Evolutionary conservation across 37 sponge, comb jelly and placozoan genomes (phyloP).

Genomic region (Trichoplax adhaerens): DNA sequence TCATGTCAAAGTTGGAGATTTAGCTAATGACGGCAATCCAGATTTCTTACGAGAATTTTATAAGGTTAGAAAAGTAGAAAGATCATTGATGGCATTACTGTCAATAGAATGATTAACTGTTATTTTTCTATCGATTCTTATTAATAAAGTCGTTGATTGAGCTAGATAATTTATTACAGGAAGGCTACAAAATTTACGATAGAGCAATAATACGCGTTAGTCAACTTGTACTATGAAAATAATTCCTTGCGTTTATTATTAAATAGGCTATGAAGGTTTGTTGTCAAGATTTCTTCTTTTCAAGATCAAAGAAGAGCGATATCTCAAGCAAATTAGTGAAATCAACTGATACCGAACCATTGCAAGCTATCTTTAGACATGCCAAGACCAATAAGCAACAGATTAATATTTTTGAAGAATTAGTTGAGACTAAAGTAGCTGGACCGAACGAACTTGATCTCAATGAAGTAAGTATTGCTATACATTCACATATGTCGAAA

Average conservation of each 20-base stretch:
- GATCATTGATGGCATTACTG: no score
- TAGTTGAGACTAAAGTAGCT: conserved; percentile 11
- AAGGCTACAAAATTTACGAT: no score
- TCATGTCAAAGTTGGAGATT: conserved; percentile 14
- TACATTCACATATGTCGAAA: no score
- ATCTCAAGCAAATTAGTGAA: background rate
- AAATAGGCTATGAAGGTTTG: conserved; percentile 14
- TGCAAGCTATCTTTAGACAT: conserved; percentile 10
- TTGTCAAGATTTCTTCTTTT: conserved; percentile 17
- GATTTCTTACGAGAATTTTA: conserved; percentile 24
- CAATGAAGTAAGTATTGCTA: no score
- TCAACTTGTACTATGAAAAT: background rate
- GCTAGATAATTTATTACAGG: no score
- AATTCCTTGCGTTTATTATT: background rate
- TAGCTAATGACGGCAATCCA: conserved; percentile 22
- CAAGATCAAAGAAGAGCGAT: conserved; percentile 5
- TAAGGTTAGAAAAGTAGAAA: background rate
- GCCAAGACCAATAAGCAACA: background rate
- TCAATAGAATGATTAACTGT: no score
- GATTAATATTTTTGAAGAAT: conserved; percentile 8
- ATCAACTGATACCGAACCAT: background rate
- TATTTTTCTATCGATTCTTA: no score
- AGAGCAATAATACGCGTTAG: background rate
- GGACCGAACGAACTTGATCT: conserved; percentile 14
- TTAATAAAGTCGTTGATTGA: no score